These are phyloP conservation scores for Mayetiola destructor DNA, from an alignment of 2,888 invertebrate genomes.

Conservation along the genomic window DNA sequence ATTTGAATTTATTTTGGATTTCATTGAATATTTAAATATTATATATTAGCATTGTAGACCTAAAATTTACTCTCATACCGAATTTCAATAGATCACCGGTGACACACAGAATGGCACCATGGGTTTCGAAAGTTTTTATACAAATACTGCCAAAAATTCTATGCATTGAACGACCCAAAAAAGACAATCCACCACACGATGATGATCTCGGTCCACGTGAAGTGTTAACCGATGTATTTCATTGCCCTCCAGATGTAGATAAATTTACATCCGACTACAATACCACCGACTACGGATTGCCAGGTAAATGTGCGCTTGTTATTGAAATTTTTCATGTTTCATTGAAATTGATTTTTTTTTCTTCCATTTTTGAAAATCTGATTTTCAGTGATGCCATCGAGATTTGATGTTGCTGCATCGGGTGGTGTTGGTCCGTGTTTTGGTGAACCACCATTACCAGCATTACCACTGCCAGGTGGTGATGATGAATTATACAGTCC, in stretches of 20 bases:
- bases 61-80: too few relatives aligned
- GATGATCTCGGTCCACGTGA: slow-evolving; percentile 44
- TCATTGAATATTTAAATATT: background rate
- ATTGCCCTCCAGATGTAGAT: slow-evolving; percentile 49
- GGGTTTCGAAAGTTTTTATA: slow-evolving; percentile 77
- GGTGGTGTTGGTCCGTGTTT: slow-evolving; percentile 47
- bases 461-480: slow-evolving; percentile 55
- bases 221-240: slow-evolving; percentile 67
- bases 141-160: slow-evolving; percentile 72
- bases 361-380: background rate
- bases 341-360: background rate
- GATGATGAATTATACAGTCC: slow-evolving; percentile 75
- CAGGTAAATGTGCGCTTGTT: slow-evolving; percentile 35
- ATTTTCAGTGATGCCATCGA: slow-evolving; percentile 30
- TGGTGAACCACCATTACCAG: slow-evolving; percentile 51
- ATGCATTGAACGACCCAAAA: slow-evolving; percentile 76
- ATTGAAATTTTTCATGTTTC: background rate
- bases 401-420: slow-evolving; percentile 52
- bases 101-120: slow-evolving; percentile 82
- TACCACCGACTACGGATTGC: slow-evolving; percentile 58
- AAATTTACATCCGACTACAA: slow-evolving; percentile 45
- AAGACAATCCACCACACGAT: slow-evolving; percentile 49
- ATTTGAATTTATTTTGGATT: too few relatives aligned
- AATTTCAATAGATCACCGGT: slow-evolving; percentile 70
- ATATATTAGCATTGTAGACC: too few relatives aligned